These are phyloP conservation scores for Denticeps clupeoides DNA, from an alignment of 2,797 vertebrate genomes.

Conservation along the genomic window DNA sequence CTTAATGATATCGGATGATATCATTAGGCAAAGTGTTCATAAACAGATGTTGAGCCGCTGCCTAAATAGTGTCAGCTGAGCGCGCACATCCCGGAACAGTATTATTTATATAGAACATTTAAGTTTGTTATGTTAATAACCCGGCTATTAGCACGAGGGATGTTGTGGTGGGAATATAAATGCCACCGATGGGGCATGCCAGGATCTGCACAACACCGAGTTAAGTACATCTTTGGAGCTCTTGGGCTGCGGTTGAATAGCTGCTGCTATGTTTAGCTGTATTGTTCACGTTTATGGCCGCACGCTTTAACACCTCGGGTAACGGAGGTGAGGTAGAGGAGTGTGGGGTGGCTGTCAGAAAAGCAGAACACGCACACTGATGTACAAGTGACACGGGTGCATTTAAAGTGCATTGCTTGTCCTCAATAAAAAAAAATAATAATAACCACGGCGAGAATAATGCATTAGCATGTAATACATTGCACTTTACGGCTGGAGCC, in stretches of 20 bases:
- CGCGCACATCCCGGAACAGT: conserved; percentile 89
- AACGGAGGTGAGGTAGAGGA: neutral
- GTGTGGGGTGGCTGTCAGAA: too few relatives aligned
- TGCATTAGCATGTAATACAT: too few relatives aligned
- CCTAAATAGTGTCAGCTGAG: conserved; percentile 98
- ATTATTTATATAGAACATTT: conserved; percentile 99
- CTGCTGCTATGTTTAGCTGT: conserved; percentile 37
- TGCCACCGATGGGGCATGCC: conserved; percentile 81
- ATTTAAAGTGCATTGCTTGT: too few relatives aligned
- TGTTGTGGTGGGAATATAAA: conserved; percentile 90
- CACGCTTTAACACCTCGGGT: conserved; percentile 33
- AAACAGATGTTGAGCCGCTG: conserved; percentile 99
- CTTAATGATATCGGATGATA: conserved; percentile 99
- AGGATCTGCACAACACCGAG: conserved; percentile 69
- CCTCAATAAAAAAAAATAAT: too few relatives aligned
- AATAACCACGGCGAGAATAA: too few relatives aligned
- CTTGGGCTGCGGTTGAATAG: conserved; percentile 49
- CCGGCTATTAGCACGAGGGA: conserved; percentile 96
- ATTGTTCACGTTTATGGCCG: conserved; percentile 30
- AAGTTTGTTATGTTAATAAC: conserved; percentile 99
- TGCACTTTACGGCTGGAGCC: too few relatives aligned
- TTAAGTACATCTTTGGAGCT: conserved; percentile 79
- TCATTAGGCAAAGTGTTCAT: conserved; percentile 99
- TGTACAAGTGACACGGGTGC: too few relatives aligned
- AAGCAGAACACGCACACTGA: too few relatives aligned